Conservation (phyloP, 2,113 vertebrate species). For the Silurus glanis region DNA sequence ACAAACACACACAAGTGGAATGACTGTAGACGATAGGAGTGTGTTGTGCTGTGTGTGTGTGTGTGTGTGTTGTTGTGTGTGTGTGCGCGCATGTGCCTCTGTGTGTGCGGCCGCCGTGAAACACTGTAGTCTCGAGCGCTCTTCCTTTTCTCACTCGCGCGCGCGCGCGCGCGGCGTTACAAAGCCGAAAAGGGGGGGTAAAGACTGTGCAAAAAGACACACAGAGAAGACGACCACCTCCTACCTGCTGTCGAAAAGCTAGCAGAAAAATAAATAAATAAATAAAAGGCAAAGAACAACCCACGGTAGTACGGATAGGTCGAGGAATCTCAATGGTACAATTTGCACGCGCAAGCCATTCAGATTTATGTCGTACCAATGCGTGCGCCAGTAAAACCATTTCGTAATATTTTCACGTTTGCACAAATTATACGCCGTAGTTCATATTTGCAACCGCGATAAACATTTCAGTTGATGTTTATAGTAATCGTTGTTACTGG, state of each 20-base stretch:
- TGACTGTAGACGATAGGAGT: conserved; percentile 48
- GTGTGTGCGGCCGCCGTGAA: conserved; percentile 42
- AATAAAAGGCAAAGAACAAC: not conserved
- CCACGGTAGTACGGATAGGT: no score
- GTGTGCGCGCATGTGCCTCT: not conserved
- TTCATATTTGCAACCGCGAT: not conserved
- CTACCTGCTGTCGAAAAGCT: not conserved
- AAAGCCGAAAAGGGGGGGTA: conserved; percentile 39
- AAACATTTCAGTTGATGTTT: not conserved
- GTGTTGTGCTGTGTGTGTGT: not conserved
- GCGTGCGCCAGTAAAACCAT: no score
- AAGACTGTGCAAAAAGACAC: conserved; percentile 5
- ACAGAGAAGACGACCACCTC: conserved; percentile 7
- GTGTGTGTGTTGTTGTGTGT: not conserved
- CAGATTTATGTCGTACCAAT: not conserved
- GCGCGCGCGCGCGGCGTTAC: not conserved
- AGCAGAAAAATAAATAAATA: not conserved
- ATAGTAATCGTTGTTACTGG: not conserved
- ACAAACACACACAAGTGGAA: conserved; percentile 41
- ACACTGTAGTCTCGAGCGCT: conserved; percentile 21
- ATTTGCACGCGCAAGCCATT: not conserved
- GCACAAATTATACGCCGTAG: not conserved
- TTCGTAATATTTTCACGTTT: not conserved
- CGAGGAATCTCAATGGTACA: no score
- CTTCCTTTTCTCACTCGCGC: conserved; percentile 8